phyloP scores from a whole-genome alignment of 2,113 vertebrate genomes.

The Elephas maximus region DNA sequence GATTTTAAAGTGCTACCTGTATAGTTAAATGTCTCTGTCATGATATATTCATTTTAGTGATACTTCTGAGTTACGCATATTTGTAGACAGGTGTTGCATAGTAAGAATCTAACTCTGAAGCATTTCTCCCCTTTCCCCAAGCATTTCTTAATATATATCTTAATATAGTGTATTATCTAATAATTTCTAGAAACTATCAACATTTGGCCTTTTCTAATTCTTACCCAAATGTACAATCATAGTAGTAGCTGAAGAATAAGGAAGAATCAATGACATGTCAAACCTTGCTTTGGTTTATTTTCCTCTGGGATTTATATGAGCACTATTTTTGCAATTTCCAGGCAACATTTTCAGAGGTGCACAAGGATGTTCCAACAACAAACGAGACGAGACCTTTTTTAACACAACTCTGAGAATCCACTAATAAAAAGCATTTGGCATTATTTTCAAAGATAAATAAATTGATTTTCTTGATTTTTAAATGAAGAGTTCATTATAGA shows the following conservation, averaged over 20 bases:
- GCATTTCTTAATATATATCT: not conserved
- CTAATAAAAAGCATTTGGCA: not conserved
- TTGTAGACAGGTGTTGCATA: not conserved
- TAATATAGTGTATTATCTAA: not conserved
- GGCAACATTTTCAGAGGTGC: not conserved
- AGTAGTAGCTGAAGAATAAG: not conserved
- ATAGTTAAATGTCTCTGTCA: conserved; percentile 35
- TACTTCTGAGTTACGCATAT: conserved; percentile 44
- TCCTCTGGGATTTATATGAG: not conserved
- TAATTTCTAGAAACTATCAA: not conserved
- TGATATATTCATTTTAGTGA: conserved; percentile 39
- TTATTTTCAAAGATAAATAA: conserved; percentile 22
- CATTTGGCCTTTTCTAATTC: not conserved
- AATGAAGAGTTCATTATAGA: not conserved
- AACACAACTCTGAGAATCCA: conserved; percentile 22
- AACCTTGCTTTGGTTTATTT: not conserved
- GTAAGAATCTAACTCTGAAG: conserved; percentile 22
- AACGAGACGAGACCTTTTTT: not conserved
- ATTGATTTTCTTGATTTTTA: not conserved
- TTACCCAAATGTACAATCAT: not conserved
- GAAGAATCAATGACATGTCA: not conserved
- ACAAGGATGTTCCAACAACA: not conserved
- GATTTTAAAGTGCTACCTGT: conserved; percentile 50
- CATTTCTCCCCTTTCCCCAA: not conserved
- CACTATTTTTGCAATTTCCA: not conserved